phyloP scores from a whole-genome alignment of 1,140 invertebrate genomes.

The Eriocheir sinensis region DNA sequence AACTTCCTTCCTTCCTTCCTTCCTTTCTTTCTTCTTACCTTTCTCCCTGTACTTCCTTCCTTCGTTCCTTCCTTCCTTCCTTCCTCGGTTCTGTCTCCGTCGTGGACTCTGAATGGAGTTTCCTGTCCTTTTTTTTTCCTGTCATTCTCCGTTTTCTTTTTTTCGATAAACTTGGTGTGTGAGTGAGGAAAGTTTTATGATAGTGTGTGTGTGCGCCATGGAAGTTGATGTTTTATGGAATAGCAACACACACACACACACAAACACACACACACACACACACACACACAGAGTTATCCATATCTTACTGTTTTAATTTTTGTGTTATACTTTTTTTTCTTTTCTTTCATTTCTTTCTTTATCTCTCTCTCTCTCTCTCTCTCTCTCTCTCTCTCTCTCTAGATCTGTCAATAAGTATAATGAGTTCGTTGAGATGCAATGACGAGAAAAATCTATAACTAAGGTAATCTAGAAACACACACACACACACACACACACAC shows the following conservation, averaged over 20 bases:
- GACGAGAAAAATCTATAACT: too few relatives aligned
- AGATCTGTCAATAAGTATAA: too few relatives aligned
- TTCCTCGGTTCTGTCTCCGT: neutral
- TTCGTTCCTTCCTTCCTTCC: too few relatives aligned
- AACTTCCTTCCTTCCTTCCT: slow-evolving; percentile 24
- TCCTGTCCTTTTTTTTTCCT: too few relatives aligned
- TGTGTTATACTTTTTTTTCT: neutral
- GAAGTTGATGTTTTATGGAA: neutral
- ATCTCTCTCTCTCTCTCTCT: slow-evolving; percentile 11
- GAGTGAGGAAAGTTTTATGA: neutral
- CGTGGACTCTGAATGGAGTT: too few relatives aligned
- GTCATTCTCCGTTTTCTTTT: too few relatives aligned
- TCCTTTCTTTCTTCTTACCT: too few relatives aligned
- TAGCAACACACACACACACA: neutral
- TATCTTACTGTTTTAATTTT: neutral
- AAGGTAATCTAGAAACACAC: too few relatives aligned
- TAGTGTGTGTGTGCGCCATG: neutral
- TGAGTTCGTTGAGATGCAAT: too few relatives aligned
- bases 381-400: neutral
- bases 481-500: too few relatives aligned
- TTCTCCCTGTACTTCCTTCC: too few relatives aligned
- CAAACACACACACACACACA: slow-evolving; percentile 9
- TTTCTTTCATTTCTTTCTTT: slow-evolving; percentile 6
- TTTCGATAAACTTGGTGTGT: neutral
- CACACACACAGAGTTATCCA: neutral